phyloP scores from a whole-genome alignment of 2,888 invertebrate genomes.

The Laspeyria flexula region DNA sequence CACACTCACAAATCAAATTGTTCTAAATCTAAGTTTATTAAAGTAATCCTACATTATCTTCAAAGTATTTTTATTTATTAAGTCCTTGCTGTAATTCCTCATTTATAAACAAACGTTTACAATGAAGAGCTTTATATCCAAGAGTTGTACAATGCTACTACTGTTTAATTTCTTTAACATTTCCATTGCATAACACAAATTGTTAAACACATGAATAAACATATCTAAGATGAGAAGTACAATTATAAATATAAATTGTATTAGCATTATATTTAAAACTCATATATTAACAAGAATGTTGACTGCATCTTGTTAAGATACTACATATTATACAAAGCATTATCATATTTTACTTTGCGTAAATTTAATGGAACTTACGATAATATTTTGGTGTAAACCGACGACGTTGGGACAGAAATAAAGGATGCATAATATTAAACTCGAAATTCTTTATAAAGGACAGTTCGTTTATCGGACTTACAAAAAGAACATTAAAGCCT shows the following conservation, averaged over 20 bases:
- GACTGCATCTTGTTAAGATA: neutral
- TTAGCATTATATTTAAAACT: conserved; percentile 6
- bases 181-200: neutral
- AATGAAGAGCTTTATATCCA: too few relatives aligned
- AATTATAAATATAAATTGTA: conserved; percentile 5
- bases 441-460: neutral
- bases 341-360: neutral
- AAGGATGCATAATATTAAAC: neutral
- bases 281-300: conserved; percentile 2
- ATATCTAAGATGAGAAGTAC: neutral
- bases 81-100: too few relatives aligned
- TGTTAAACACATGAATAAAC: neutral
- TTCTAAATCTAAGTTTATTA: too few relatives aligned
- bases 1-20: too few relatives aligned
- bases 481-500: too few relatives aligned
- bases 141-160: too few relatives aligned
- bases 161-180: too few relatives aligned
- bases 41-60: too few relatives aligned
- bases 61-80: too few relatives aligned
- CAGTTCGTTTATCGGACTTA: neutral
- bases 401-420: neutral
- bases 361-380: neutral
- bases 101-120: too few relatives aligned
- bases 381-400: conserved; percentile 1
- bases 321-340: neutral